phyloP scores from a whole-genome alignment of 64 coral and sea anemone genomes.

The Dendrophyllia cribrosa region DNA sequence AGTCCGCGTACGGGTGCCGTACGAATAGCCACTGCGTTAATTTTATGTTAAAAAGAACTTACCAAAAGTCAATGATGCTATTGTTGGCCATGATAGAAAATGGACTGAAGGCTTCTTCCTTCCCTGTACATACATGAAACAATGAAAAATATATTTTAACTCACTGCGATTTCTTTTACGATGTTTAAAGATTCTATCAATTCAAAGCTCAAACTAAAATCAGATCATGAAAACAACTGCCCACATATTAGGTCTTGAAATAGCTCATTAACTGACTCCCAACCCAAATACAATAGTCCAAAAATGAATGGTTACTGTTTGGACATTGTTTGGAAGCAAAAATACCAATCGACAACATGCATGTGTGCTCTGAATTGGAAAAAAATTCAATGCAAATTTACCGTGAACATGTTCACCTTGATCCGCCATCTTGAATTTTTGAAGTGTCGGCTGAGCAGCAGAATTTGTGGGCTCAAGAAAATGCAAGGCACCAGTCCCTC shows the following conservation, averaged over 20 bases:
- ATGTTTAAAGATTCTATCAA: too few relatives aligned
- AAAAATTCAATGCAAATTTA: not conserved
- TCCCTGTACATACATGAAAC: constrained; percentile 24
- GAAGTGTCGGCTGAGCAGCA: not conserved
- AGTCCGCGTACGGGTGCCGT: too few relatives aligned
- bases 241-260: not conserved
- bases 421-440: constrained; percentile 72
- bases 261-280: not conserved
- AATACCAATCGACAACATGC: not conserved
- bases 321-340: not conserved
- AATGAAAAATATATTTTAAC: not conserved
- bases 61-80: constrained; percentile 98
- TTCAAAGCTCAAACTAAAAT: too few relatives aligned
- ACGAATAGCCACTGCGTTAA: too few relatives aligned
- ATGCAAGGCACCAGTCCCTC: not conserved
- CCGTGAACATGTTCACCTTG: constrained; percentile 49
- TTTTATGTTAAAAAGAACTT: too few relatives aligned
- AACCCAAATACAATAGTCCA: not conserved
- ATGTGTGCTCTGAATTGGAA: not conserved
- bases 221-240: not conserved
- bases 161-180: too few relatives aligned
- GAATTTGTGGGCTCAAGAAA: not conserved
- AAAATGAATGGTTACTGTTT: not conserved
- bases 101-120: constrained; percentile 86
- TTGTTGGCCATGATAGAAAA: constrained; percentile 95